Evolutionary conservation across 2,888 invertebrate species (phyloP).

Genomic region (Aquatica leii): DNA sequence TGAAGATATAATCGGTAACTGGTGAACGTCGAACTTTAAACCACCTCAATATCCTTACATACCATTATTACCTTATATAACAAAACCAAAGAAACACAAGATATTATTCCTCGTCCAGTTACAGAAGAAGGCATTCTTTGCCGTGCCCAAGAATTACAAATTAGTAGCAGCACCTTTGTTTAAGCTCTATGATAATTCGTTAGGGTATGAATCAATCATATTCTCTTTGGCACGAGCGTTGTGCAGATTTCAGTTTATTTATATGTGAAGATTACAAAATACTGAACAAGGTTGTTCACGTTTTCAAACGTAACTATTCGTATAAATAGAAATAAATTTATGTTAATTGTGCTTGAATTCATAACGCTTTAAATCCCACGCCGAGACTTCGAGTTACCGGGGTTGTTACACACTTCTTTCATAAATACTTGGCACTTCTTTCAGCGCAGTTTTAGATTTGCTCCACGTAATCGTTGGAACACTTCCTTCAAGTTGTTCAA

Average conservation of each 20-base stretch:
- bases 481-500: too few species aligned
- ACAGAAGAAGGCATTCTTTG: constrained; percentile 96
- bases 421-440: too few species aligned
- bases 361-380: too few species aligned
- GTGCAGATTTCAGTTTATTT: constrained; percentile 80
- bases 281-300: not conserved
- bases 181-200: constrained; percentile 98
- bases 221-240: constrained; percentile 96
- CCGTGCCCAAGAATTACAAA: constrained; percentile 99
- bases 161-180: constrained; percentile 98
- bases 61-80: constrained; percentile 99
- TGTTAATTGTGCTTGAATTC: too few species aligned
- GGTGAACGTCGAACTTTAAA: constrained; percentile 99
- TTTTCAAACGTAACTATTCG: too few species aligned
- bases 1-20: constrained; percentile 92
- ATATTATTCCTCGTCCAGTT: constrained; percentile 96
- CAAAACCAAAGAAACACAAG: constrained; percentile 99
- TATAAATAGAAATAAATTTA: too few species aligned
- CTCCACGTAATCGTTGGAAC: too few species aligned
- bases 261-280: constrained; percentile 62
- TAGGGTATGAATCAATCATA: constrained; percentile 99
- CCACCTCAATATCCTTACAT: constrained; percentile 99
- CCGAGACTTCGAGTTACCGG: too few species aligned
- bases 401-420: too few species aligned
- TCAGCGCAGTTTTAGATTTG: too few species aligned